A percentile compares a stretch with the other conserved stretches of the same genome.
Evolutionary conservation across 2,113 vertebrate genomes (phyloP).

Genomic region (Lophochroa leadbeateri): DNA sequence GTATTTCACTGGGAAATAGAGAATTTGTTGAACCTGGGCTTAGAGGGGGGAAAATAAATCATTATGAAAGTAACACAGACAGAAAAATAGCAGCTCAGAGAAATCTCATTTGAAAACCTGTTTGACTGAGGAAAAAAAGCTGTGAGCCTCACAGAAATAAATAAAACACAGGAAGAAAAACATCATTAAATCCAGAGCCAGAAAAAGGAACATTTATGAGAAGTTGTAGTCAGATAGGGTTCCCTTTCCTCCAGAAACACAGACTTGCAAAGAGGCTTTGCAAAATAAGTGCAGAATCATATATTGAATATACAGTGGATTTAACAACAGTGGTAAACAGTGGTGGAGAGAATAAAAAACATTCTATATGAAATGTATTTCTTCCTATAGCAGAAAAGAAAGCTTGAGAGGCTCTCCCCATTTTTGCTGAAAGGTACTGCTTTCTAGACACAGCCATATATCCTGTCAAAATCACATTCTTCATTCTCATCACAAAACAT

Average conservation of each 20-base stretch:
- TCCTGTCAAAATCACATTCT: background rate
- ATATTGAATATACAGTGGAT: background rate
- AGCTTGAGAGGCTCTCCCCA: background rate
- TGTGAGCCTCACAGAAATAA: background rate
- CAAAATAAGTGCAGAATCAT: background rate
- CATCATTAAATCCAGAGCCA: background rate
- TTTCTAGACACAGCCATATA: background rate
- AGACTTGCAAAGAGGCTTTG: background rate
- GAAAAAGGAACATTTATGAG: background rate
- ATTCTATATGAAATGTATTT: rapidly evolving
- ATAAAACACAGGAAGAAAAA: background rate
- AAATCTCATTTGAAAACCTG: background rate
- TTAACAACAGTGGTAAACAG: background rate
- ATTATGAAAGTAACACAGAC: background rate
- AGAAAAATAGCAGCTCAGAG: background rate
- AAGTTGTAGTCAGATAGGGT: background rate
- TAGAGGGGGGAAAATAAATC: background rate
- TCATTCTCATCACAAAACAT: background rate
- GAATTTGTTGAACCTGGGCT: background rate
- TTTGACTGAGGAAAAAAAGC: background rate
- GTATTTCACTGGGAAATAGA: background rate
- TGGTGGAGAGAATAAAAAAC: background rate
- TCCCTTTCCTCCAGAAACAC: background rate
- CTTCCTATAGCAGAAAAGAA: background rate
- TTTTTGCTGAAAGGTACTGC: background rate